Conservation (phyloP, 2,888 invertebrate genomes). For the Idaea dimidiata region DNA sequence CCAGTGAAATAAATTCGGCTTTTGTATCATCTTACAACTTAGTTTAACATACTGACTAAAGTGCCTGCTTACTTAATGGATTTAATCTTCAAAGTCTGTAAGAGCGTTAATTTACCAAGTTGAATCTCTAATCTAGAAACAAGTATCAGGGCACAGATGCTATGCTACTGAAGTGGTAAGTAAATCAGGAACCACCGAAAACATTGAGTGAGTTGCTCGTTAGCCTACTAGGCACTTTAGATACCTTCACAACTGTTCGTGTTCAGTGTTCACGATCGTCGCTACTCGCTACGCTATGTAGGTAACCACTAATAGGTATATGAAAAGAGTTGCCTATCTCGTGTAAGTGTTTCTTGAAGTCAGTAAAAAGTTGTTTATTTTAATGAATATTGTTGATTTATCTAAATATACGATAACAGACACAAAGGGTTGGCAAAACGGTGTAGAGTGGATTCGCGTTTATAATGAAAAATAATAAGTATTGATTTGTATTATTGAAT, state of each 20-base stretch:
- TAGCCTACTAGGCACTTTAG: conserved; percentile 46
- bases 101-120: conserved; percentile 69
- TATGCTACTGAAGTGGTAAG: conserved; percentile 52
- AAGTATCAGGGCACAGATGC: conserved; percentile 65
- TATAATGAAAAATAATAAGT: too few relatives aligned
- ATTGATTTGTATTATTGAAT: too few relatives aligned
- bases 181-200: conserved; percentile 56
- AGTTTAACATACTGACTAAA: conserved; percentile 2
- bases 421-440: too few relatives aligned
- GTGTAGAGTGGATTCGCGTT: too few relatives aligned
- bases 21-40: not conserved
- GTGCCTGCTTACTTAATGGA: not conserved
- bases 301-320: too few relatives aligned
- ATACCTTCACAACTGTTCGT: conserved; percentile 39
- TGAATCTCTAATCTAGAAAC: conserved; percentile 70
- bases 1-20: too few relatives aligned
- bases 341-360: too few relatives aligned
- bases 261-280: conserved; percentile 10
- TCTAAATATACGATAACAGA: too few relatives aligned
- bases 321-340: too few relatives aligned
- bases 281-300: too few relatives aligned
- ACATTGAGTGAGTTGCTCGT: conserved; percentile 65
- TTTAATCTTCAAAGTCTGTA: conserved; percentile 7
- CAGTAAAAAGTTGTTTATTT: too few relatives aligned
- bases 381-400: too few relatives aligned